Percentiles rank a stretch among this genome's conserved stretches.
Evolutionary conservation across 2,113 vertebrate species (phyloP).

Genomic region (Paramisgurnus dabryanus): DNA sequence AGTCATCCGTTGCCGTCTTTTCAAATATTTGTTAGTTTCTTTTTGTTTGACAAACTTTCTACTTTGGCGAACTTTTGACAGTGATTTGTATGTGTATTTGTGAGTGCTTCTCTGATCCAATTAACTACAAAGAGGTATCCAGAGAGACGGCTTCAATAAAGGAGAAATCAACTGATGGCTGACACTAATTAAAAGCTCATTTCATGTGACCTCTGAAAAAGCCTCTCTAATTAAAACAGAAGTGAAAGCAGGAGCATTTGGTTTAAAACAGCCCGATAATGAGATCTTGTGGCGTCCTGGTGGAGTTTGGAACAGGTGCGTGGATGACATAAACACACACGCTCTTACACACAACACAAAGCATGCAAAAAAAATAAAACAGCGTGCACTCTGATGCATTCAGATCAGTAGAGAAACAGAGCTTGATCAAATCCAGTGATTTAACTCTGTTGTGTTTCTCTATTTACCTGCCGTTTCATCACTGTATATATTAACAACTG

Average conservation of each 20-base stretch:
- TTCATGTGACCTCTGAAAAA: conserved; percentile 68
- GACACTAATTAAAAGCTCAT: conserved; percentile 71
- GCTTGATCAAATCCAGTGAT: background rate
- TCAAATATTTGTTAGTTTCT: conserved; percentile 58
- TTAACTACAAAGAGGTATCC: conserved; percentile 55
- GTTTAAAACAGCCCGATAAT: conserved; percentile 70
- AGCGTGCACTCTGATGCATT: conserved; percentile 36
- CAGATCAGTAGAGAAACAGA: conserved; percentile 19
- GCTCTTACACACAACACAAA: conserved; percentile 44
- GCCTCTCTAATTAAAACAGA: conserved; percentile 68
- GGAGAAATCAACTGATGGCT: conserved; percentile 56
- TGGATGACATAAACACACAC: conserved; percentile 52
- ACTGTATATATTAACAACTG: too few species aligned
- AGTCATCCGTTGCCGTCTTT: conserved; percentile 46
- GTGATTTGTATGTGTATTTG: conserved; percentile 51
- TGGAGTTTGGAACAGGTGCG: conserved; percentile 61
- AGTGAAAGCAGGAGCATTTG: conserved; percentile 56
- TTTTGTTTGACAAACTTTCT: conserved; percentile 51
- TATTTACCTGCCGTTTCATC: too few species aligned
- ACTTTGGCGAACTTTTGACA: conserved; percentile 50
- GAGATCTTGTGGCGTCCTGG: conserved; percentile 61
- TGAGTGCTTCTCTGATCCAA: conserved; percentile 48
- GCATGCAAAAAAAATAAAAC: background rate
- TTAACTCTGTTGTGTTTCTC: background rate
- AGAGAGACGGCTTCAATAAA: conserved; percentile 53